These are phyloP conservation scores for Poeciliopsis gracilis DNA, from an alignment of 2,797 vertebrate species.

Conservation along the genomic window DNA sequence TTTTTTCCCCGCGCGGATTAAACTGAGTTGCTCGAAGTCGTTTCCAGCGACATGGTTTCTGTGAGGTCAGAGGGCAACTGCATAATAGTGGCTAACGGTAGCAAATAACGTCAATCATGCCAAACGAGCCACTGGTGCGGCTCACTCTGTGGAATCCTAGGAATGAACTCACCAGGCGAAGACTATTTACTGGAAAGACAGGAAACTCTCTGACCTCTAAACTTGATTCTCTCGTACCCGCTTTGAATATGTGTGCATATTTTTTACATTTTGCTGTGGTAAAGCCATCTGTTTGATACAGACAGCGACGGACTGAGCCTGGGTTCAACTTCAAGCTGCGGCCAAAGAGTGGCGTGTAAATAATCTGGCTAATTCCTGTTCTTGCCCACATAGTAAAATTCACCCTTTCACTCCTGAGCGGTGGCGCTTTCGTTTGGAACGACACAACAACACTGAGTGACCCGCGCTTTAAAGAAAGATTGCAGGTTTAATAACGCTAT, in stretches of 20 bases:
- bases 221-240: conserved; percentile 27
- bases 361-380: conserved; percentile 37
- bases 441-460: not conserved
- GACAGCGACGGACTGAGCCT: conserved; percentile 36
- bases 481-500: not conserved
- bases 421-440: not conserved
- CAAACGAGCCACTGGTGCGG: conserved; percentile 79
- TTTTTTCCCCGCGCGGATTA: conserved; percentile 79
- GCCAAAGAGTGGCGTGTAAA: conserved; percentile 41
- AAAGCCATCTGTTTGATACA: conserved; percentile 22
- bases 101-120: conserved; percentile 87
- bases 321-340: conserved; percentile 38
- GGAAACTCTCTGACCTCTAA: conserved; percentile 46
- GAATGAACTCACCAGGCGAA: conserved; percentile 76
- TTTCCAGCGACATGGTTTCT: conserved; percentile 80
- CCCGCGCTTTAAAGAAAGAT: not conserved
- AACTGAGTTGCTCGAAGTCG: conserved; percentile 79
- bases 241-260: conserved; percentile 34
- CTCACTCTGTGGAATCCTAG: conserved; percentile 79
- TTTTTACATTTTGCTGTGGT: conserved; percentile 8
- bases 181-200: conserved; percentile 45
- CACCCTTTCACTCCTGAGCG: not conserved
- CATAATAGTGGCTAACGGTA: conserved; percentile 85
- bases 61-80: conserved; percentile 82
- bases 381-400: conserved; percentile 21